Percentiles rank a stretch among this genome's conserved stretches.
Conservation (phyloP, 2,888 invertebrate genomes). For the Drosophila setosimentum region DNA sequence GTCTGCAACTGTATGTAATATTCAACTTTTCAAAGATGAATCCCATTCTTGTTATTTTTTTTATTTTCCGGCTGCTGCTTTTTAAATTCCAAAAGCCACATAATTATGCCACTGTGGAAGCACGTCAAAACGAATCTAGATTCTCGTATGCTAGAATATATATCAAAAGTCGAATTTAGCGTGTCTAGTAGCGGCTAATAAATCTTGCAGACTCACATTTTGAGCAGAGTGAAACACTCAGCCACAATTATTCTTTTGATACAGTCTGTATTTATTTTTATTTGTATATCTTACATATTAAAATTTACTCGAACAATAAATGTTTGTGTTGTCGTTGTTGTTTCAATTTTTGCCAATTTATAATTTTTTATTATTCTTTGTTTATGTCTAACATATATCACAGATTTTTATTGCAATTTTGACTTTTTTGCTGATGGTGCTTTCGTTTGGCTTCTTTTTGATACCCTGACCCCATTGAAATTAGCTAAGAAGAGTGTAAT, state of each 20-base stretch:
- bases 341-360: conserved; percentile 67
- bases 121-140: conserved; percentile 24
- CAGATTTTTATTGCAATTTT: conserved; percentile 55
- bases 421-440: conserved; percentile 44
- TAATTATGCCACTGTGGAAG: conserved; percentile 63
- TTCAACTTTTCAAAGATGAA: background rate
- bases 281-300: conserved; percentile 57
- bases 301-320: conserved; percentile 40
- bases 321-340: conserved; percentile 37
- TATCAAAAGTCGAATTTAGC: conserved; percentile 45
- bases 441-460: conserved; percentile 37
- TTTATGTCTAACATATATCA: conserved; percentile 63
- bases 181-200: conserved; percentile 76
- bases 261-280: conserved; percentile 34
- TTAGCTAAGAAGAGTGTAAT: background rate
- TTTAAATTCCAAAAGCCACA: conserved; percentile 47
- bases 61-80: conserved; percentile 39
- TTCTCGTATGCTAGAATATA: conserved; percentile 8
- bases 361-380: conserved; percentile 53
- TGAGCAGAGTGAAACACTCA: conserved; percentile 48
- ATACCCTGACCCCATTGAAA: background rate
- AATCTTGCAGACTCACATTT: conserved; percentile 54
- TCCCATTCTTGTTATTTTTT: conserved; percentile 20
- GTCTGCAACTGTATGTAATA: background rate
- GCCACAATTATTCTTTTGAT: conserved; percentile 46